Base-by-base conservation (phyloP, 2,797 vertebrate genomes). In the Myripristis murdjan region DNA sequence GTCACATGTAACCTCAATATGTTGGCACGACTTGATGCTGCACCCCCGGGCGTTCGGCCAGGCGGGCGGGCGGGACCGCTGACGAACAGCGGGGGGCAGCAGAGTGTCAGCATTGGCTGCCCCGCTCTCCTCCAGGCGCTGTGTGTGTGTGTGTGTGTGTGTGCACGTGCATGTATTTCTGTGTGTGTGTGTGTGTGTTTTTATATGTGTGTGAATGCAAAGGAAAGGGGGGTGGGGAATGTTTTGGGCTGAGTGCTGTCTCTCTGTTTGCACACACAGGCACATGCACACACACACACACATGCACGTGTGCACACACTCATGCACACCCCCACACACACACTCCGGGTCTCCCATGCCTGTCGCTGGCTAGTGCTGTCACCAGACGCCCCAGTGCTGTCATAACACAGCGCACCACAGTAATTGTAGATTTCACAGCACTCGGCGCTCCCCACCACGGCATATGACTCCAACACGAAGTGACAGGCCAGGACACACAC, bases 351-450 rank as follows among this genome's bases (percentile, higher is more conserved):
- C 79, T 86, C 76, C 82, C 86, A 75, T 83, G 82, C 72, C 84
- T 70, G 79, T 88, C 65, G 78, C 73, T 77, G 81, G 85, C 89
- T 75, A 71, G 77, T 77, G 85, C 83, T 91, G 90, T 93, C 90
- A 92, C 85, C 79, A 84, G 84, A 90, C 82, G 88, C 90, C 82
- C 70, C 66, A 46, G 79, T 37, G 77, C 90, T 94, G 92, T 94
- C 93, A 94, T 92, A 94, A 94, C 90, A 93, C 87, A 55, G 87
- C 81, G 85, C 90, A 89, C 89, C 88, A 85, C 89, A 83, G 90
- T 94, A 94, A 94, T 92, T 89, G 92, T 94, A 91, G 90, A 91
- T 91, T 92, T 92, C 91, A 92, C 92, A 92, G 92, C 87, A 91
- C 82, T 88, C 75, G 48, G 73, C 48, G 66, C 81, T 81, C 78